Percentiles rank a stretch among this genome's conserved stretches.
Conservation (phyloP, 2,888 invertebrate genomes). For the Eupithecia abbreviata region DNA sequence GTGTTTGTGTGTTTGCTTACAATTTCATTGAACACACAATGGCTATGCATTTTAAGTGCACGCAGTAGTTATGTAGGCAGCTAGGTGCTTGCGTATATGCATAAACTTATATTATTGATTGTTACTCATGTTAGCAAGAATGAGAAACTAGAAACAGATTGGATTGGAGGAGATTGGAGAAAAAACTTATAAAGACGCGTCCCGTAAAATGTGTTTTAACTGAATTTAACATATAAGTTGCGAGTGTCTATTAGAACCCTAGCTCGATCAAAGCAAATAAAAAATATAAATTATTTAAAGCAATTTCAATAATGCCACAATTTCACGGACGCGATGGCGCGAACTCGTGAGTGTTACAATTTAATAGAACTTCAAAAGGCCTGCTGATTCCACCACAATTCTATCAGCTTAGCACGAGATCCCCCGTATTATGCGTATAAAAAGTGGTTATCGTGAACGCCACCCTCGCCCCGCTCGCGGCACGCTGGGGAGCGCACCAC, state of each 20-base stretch:
- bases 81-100: slow-evolving; percentile 12
- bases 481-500: slow-evolving; percentile 31
- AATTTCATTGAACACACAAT: slow-evolving; percentile 39
- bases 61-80: slow-evolving; percentile 1
- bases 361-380: slow-evolving; percentile 83
- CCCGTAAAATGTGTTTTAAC: not conserved
- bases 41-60: slow-evolving; percentile 33
- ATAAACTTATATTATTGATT: slow-evolving; percentile 32
- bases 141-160: not conserved
- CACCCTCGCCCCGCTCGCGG: slow-evolving; percentile 25
- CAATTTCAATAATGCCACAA: slow-evolving; percentile 81
- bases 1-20: slow-evolving; percentile 41
- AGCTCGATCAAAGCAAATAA: slow-evolving; percentile 49
- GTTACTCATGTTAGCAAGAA: slow-evolving; percentile 5
- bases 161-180: not conserved
- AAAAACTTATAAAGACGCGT: not conserved
- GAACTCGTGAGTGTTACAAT: slow-evolving; percentile 80
- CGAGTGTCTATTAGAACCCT: slow-evolving; percentile 30
- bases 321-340: slow-evolving; percentile 80
- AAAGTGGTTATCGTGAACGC: slow-evolving; percentile 77
- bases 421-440: slow-evolving; percentile 81
- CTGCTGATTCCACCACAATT: slow-evolving; percentile 82
- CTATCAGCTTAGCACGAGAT: slow-evolving; percentile 83
- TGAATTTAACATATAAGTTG: slow-evolving; percentile 27
- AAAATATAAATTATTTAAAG: slow-evolving; percentile 72